These are phyloP conservation scores for Neolamprologus sp. DNA, from an alignment of 2,113 vertebrate species.

Conservation along the genomic window DNA sequence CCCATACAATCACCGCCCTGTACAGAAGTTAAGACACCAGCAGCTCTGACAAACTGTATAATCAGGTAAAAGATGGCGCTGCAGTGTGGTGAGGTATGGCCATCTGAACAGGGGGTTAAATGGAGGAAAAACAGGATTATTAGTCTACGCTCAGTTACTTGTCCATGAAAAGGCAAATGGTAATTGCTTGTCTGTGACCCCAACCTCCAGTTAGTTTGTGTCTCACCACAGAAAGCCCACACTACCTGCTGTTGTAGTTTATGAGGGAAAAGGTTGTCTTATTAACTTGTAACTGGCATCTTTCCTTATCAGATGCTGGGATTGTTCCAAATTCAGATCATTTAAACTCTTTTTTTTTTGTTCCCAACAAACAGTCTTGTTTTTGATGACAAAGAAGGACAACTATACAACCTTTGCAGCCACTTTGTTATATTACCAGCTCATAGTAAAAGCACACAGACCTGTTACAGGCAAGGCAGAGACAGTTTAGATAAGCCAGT, in stretches of 20 bases:
- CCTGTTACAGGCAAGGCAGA: neutral
- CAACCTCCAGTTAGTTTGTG: neutral
- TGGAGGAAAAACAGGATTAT: neutral
- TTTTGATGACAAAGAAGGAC: neutral
- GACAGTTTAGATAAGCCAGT: neutral
- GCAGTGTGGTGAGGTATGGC: neutral
- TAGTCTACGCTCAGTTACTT: neutral
- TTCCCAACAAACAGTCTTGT: neutral
- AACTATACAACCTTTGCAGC: rapidly evolving
- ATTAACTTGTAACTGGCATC: neutral
- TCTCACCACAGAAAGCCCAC: neutral
- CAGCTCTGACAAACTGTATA: neutral
- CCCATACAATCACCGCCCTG: rapidly evolving
- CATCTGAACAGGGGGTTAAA: neutral
- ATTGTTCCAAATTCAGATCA: neutral
- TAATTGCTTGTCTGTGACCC: neutral
- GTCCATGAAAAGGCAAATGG: neutral
- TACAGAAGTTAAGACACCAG: rapidly evolving
- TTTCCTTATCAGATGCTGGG: neutral
- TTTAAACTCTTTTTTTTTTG: neutral
- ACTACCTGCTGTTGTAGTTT: neutral
- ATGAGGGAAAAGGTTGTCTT: neutral
- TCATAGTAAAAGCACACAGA: neutral
- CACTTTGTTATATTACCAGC: neutral
- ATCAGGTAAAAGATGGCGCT: neutral